Percentiles rank a stretch among this genome's conserved stretches.
These are phyloP conservation scores for Mandrillus leucophaeus DNA, from an alignment of 2,113 vertebrate species.

Conservation along the genomic window DNA sequence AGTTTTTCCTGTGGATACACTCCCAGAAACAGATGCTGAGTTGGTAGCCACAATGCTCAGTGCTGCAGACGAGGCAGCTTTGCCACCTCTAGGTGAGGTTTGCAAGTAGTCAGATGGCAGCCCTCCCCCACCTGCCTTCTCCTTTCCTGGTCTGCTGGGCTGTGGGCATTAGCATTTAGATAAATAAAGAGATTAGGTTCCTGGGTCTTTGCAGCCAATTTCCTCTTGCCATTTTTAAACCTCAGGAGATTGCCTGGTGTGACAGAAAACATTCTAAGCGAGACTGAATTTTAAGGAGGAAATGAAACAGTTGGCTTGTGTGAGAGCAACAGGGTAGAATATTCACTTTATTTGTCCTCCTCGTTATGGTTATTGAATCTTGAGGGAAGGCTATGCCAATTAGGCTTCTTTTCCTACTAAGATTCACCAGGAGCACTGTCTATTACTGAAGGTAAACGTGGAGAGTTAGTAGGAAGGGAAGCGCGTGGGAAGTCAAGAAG, in stretches of 20 bases:
- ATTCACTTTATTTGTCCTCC: slow-evolving; percentile 58
- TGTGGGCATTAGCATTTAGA: slow-evolving; percentile 41
- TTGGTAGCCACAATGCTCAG: too few relatives aligned
- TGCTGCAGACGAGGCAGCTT: not conserved
- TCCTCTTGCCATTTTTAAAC: slow-evolving; percentile 73
- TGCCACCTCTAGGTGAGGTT: not conserved
- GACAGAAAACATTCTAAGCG: slow-evolving; percentile 66
- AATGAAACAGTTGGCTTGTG: slow-evolving; percentile 66
- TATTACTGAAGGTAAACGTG: slow-evolving; percentile 28
- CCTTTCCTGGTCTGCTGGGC: slow-evolving; percentile 32
- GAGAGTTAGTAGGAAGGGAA: not conserved
- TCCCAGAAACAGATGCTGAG: not conserved
- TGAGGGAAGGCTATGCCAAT: slow-evolving; percentile 57
- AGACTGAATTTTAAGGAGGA: slow-evolving; percentile 80
- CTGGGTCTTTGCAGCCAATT: slow-evolving; percentile 73
- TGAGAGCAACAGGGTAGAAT: slow-evolving; percentile 54
- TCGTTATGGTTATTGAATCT: slow-evolving; percentile 77
- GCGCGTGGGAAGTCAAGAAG: too few relatives aligned
- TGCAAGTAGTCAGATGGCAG: not conserved
- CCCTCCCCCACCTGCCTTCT: not conserved
- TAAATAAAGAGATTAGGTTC: slow-evolving; percentile 68
- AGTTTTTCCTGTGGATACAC: not conserved
- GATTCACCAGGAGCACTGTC: not conserved
- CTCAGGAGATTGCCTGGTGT: slow-evolving; percentile 47
- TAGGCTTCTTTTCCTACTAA: slow-evolving; percentile 52